A percentile compares a stretch with the other conserved stretches of the same genome.
Evolutionary conservation across 2,888 invertebrate species (phyloP).

Genomic region (Nebria salina): DNA sequence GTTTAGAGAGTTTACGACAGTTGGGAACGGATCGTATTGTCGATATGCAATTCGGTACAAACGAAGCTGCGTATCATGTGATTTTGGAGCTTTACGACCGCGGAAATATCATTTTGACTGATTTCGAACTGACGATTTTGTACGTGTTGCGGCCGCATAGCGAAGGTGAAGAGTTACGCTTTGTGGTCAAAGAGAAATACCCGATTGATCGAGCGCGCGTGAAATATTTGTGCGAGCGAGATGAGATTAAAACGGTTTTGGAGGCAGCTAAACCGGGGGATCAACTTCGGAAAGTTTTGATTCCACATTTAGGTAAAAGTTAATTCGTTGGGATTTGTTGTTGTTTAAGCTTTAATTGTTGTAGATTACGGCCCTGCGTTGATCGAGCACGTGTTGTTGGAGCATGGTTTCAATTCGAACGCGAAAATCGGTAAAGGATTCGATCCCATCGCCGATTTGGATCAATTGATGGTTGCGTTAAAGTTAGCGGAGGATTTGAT

Average conservation of each 20-base stretch:
- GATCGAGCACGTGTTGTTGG: slow-evolving; percentile 87
- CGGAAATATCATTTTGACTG: slow-evolving; percentile 95
- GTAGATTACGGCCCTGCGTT: slow-evolving; percentile 90
- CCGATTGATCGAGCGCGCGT: slow-evolving; percentile 81
- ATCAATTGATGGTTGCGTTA: slow-evolving; percentile 72
- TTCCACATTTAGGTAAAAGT: slow-evolving; percentile 76
- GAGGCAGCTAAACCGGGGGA: slow-evolving; percentile 76
- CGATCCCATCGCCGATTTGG: slow-evolving; percentile 69
- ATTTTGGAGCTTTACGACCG: slow-evolving; percentile 95
- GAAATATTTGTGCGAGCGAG: slow-evolving; percentile 66
- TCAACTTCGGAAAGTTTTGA: slow-evolving; percentile 81
- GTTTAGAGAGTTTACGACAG: slow-evolving; percentile 86
- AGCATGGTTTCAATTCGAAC: slow-evolving; percentile 72
- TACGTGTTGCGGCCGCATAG: slow-evolving; percentile 92
- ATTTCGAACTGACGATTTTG: slow-evolving; percentile 87
- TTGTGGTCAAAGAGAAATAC: slow-evolving; percentile 94
- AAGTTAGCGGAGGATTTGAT: slow-evolving; percentile 75
- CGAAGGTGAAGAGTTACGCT: slow-evolving; percentile 89
- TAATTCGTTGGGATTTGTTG: slow-evolving; percentile 19
- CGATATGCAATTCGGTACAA: slow-evolving; percentile 93
- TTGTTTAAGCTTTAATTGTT: slow-evolving; percentile 44
- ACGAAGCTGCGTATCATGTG: slow-evolving; percentile 93
- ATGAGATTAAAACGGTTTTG: slow-evolving; percentile 70
- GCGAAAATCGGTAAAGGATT: slow-evolving; percentile 75
- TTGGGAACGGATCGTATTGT: slow-evolving; percentile 94